Conservation (phyloP, 2,113 vertebrate genomes). For the Ardeotis arabs region DNA sequence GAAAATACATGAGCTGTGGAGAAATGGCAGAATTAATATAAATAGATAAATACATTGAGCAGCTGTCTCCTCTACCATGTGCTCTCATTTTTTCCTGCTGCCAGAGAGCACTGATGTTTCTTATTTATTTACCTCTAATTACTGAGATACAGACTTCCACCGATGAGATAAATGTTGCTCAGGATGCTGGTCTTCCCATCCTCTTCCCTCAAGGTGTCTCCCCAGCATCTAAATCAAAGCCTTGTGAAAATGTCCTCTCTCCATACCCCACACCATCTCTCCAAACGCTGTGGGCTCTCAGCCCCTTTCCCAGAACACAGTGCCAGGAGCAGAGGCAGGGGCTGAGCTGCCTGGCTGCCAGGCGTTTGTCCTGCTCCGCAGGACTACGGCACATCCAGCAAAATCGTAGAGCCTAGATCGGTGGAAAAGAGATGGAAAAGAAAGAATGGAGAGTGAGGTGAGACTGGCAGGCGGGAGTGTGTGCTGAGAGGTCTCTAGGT, state of each 20-base stretch:
- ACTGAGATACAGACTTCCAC: neutral
- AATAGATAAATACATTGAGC: neutral
- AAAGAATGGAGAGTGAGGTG: neutral
- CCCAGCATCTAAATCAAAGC: neutral
- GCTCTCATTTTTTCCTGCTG: constrained; percentile 18
- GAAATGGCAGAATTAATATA: neutral
- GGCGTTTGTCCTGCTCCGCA: neutral
- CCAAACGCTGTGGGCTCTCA: rapidly evolving
- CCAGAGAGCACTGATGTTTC: constrained; percentile 9
- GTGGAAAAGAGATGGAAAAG: neutral
- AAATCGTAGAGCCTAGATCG: neutral
- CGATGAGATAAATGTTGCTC: constrained; percentile 18
- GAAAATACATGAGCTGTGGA: neutral
- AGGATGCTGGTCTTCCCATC: neutral
- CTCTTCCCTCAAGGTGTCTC: neutral
- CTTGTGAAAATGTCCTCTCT: neutral
- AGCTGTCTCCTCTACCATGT: neutral
- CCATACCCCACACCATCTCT: neutral
- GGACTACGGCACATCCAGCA: neutral
- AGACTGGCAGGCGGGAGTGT: neutral
- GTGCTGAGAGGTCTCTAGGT: neutral
- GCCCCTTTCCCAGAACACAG: neutral
- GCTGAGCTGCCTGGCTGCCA: neutral
- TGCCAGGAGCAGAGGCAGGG: neutral
- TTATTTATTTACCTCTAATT: constrained; percentile 50